Evolutionary conservation across 2,113 vertebrate genomes (phyloP).

Genomic region (Tachysurus fulvidraco): DNA sequence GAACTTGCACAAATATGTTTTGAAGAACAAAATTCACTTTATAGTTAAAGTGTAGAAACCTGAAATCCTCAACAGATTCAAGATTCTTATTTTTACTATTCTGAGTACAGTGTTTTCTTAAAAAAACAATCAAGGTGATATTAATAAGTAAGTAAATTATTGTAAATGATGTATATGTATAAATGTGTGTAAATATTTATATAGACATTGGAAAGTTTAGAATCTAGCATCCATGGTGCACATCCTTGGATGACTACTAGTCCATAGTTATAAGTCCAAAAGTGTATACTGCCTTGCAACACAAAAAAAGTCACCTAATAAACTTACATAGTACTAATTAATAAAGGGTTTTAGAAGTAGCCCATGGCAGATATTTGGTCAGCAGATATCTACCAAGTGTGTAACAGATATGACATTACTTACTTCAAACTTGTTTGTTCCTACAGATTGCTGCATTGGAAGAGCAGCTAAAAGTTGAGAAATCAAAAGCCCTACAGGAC

Average conservation of each 20-base stretch:
- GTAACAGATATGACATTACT: neutral
- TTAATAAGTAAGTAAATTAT: too few species aligned
- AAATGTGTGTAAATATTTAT: too few species aligned
- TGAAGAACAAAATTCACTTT: neutral
- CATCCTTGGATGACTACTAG: neutral
- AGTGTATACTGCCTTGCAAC: neutral
- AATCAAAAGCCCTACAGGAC: slow-evolving; percentile 38
- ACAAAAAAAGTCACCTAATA: neutral
- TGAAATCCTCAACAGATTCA: neutral
- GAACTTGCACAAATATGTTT: neutral
- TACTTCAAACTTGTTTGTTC: neutral
- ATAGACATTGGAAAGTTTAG: too few species aligned
- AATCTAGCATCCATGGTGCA: neutral
- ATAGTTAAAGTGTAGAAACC: neutral
- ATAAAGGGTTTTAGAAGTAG: neutral
- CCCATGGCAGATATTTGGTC: neutral
- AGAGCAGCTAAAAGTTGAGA: slow-evolving; percentile 45
- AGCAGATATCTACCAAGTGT: neutral
- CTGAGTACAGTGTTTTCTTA: too few species aligned
- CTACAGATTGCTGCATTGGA: slow-evolving; percentile 47
- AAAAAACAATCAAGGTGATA: too few species aligned
- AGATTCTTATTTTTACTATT: too few species aligned
- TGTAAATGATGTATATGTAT: too few species aligned
- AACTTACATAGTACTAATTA: neutral
- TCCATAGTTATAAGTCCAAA: neutral